A percentile compares a stretch with the other conserved stretches of the same genome.
These are phyloP conservation scores for Sminthopsis crassicaudata DNA, from an alignment of 2,113 vertebrate genomes.

Conservation along the genomic window DNA sequence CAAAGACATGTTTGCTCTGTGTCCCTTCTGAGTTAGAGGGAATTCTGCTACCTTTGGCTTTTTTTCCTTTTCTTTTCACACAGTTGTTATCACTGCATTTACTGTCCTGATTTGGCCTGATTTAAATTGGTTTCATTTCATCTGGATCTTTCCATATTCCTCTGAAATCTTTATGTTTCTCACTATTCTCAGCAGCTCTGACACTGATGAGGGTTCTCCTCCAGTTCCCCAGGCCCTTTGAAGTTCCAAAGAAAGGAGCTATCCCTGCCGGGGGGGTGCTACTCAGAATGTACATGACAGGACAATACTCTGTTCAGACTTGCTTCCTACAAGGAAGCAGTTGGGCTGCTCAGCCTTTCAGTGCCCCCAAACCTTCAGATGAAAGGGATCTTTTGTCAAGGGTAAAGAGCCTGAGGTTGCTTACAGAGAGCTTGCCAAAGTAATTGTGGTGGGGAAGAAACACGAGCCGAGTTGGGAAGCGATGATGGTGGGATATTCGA, in stretches of 20 bases:
- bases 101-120: not conserved
- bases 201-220: not conserved
- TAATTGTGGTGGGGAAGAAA: not conserved
- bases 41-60: not conserved
- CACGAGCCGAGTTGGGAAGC: not conserved
- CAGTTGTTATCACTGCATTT: not conserved
- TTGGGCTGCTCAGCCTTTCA: not conserved
- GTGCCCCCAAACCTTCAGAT: not conserved
- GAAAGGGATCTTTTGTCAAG: not conserved
- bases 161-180: not conserved
- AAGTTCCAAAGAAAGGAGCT: not conserved
- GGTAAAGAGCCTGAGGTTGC: not conserved
- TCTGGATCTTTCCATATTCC: not conserved
- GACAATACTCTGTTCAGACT: not conserved
- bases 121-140: not conserved
- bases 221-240: not conserved
- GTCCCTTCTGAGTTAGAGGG: not conserved
- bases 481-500: not conserved
- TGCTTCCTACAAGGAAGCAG: not conserved
- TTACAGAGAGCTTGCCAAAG: not conserved
- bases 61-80: not conserved
- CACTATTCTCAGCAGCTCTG: not conserved
- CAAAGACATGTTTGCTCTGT: not conserved
- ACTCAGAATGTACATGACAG: not conserved
- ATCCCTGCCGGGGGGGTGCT: not conserved